phyloP scores from a whole-genome alignment of 1,140 invertebrate genomes.

The Hormaphis cornu region DNA sequence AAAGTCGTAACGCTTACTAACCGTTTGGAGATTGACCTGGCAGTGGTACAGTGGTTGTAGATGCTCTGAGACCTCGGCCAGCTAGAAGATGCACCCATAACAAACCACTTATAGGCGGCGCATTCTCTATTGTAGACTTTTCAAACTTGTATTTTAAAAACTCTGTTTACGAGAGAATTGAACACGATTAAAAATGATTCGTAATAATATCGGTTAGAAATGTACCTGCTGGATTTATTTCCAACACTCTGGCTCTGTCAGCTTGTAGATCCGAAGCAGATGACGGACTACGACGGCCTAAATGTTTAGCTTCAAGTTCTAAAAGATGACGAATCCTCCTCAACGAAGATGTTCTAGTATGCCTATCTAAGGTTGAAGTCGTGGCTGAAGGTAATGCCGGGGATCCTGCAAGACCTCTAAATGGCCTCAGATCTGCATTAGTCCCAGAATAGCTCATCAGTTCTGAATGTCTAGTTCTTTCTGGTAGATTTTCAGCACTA shows the following conservation, averaged over 20 bases:
- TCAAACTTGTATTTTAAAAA: constrained; percentile 88
- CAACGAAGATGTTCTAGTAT: constrained; percentile 37
- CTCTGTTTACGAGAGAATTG: constrained; percentile 47
- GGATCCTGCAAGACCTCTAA: constrained; percentile 27
- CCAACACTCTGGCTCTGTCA: constrained; percentile 37
- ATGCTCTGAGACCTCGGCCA: constrained; percentile 73
- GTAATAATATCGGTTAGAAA: not conserved
- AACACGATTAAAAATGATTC: not conserved
- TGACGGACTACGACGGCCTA: constrained; percentile 35
- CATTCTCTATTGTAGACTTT: constrained; percentile 47
- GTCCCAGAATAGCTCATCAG: constrained; percentile 26
- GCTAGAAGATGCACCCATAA: constrained; percentile 83
- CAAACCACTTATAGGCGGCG: constrained; percentile 62
- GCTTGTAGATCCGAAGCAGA: constrained; percentile 32
- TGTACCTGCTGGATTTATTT: constrained; percentile 40
- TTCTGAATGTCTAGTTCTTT: constrained; percentile 43
- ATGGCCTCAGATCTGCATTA: constrained; percentile 19
- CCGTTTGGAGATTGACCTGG: constrained; percentile 9
- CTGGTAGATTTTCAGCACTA: constrained; percentile 68
- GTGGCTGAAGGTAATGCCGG: constrained; percentile 31
- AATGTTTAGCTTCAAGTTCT: constrained; percentile 39
- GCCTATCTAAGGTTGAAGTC: constrained; percentile 34
- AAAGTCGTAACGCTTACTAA: not conserved
- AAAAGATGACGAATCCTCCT: constrained; percentile 39
- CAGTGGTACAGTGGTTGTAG: constrained; percentile 40